phyloP scores from a whole-genome alignment of 2,888 invertebrate genomes.

The Dorcus hopei region DNA sequence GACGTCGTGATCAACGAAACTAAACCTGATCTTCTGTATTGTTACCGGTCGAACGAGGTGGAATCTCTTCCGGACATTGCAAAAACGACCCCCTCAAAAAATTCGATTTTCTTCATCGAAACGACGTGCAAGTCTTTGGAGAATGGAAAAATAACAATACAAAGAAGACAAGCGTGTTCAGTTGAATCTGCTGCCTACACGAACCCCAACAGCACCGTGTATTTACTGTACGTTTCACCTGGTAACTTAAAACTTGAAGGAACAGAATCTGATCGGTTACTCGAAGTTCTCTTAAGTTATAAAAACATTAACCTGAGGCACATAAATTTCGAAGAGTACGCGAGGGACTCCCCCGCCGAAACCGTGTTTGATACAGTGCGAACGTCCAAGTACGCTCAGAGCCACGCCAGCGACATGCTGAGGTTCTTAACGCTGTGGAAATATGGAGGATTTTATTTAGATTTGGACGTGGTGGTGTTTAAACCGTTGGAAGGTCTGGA shows the following conservation, averaged over 20 bases:
- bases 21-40: not conserved
- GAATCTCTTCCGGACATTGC: slow-evolving; percentile 38
- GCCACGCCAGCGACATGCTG: slow-evolving; percentile 64
- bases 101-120: slow-evolving; percentile 66
- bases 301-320: slow-evolving; percentile 54
- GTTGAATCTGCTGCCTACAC: slow-evolving; percentile 65
- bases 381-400: slow-evolving; percentile 55
- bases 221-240: slow-evolving; percentile 55
- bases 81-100: slow-evolving; percentile 36
- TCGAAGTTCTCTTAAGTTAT: slow-evolving; percentile 47
- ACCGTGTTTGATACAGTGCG: slow-evolving; percentile 53
- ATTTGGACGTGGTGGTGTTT: slow-evolving; percentile 69
- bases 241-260: slow-evolving; percentile 30
- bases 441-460: slow-evolving; percentile 75
- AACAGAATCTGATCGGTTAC: slow-evolving; percentile 37
- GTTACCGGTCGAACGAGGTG: not conserved
- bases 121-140: slow-evolving; percentile 56
- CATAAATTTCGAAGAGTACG: slow-evolving; percentile 53
- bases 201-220: slow-evolving; percentile 58
- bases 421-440: slow-evolving; percentile 68
- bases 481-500: slow-evolving; percentile 56
- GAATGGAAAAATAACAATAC: slow-evolving; percentile 49
- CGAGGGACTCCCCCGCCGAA: slow-evolving; percentile 57
- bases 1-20: too few relatives aligned
- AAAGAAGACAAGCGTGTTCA: slow-evolving; percentile 62